A percentile compares a stretch with the other conserved stretches of the same genome.
These are phyloP conservation scores for Chironomus tentans DNA, from an alignment of 2,888 invertebrate genomes.

Conservation along the genomic window DNA sequence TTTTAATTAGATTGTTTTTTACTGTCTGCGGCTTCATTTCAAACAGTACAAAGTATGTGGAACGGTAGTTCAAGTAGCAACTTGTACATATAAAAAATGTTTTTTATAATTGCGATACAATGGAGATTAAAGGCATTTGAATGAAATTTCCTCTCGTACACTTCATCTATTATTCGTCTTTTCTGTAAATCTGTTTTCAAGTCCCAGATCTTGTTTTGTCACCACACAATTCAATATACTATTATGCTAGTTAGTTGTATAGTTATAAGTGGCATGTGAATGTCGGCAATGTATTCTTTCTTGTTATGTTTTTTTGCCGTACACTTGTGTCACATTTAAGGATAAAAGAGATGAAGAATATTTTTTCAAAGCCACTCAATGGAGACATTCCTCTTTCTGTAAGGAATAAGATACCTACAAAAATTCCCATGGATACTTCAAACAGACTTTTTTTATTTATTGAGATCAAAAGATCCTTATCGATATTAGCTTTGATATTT, in stretches of 20 bases:
- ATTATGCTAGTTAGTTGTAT: too few species aligned
- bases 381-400: constrained; percentile 7
- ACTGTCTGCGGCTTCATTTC: background rate
- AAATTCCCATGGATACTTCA: background rate
- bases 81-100: background rate
- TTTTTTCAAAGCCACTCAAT: constrained; percentile 12
- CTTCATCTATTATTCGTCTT: background rate
- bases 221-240: background rate
- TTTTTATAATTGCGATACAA: constrained; percentile 15
- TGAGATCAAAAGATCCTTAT: background rate
- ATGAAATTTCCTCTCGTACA: constrained; percentile 10
- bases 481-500: background rate
- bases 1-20: constrained; percentile 6
- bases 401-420: background rate
- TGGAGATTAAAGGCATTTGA: constrained; percentile 17
- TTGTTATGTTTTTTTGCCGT: background rate
- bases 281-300: constrained; percentile 6
- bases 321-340: constrained; percentile 7
- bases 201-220: background rate
- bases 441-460: background rate
- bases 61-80: background rate
- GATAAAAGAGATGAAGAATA: background rate
- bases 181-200: background rate
- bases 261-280: constrained; percentile 5
- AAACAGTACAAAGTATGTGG: background rate